phyloP scores from a whole-genome alignment of 2,797 vertebrate species.

The Falco biarmicus region DNA sequence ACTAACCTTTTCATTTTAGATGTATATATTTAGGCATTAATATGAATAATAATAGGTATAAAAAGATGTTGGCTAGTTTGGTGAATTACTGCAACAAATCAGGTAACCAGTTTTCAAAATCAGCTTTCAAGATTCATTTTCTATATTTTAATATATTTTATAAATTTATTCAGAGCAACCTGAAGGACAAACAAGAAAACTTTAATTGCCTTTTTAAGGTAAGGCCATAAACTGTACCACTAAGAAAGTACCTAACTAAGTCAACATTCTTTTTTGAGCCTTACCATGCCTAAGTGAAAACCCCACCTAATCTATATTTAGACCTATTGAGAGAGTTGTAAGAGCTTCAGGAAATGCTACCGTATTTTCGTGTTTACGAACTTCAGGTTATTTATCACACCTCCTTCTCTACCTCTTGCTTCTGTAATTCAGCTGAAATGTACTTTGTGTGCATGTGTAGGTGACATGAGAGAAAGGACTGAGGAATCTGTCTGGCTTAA shows the following conservation, averaged over 20 bases:
- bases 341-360: background rate
- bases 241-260: background rate
- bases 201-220: background rate
- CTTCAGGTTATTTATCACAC: background rate
- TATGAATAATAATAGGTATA: background rate
- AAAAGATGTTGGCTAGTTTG: background rate
- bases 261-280: background rate
- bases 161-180: background rate
- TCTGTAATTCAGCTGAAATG: background rate
- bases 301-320: background rate
- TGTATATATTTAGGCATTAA: background rate
- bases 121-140: background rate
- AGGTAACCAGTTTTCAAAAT: background rate
- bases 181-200: background rate
- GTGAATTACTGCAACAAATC: background rate
- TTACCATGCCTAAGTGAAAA: background rate
- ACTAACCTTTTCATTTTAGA: background rate
- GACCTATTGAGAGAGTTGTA: background rate
- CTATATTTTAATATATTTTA: background rate
- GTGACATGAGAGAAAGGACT: background rate
- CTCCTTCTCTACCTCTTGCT: background rate
- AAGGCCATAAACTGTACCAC: background rate
- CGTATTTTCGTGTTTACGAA: background rate
- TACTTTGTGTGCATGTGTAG: rapidly evolving
- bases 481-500: background rate